Evolutionary conservation across 1,140 invertebrate species (phyloP).

Genomic region (Drosophila parvula): DNA sequence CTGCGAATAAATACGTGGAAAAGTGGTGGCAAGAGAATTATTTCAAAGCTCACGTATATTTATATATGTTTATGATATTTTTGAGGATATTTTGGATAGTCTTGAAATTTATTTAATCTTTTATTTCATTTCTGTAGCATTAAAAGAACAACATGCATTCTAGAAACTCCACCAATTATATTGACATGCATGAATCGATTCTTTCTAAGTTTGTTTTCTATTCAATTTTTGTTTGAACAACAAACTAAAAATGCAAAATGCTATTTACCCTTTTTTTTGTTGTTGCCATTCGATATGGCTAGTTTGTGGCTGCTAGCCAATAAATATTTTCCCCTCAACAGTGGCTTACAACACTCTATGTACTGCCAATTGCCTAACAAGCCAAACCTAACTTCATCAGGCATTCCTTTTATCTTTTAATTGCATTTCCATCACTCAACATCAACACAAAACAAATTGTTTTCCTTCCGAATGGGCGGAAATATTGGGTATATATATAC

Average conservation of each 20-base stretch:
- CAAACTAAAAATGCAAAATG: slow-evolving; percentile 8
- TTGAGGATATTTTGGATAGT: background rate
- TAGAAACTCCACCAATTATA: background rate
- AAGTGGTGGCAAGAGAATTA: slow-evolving; percentile 2
- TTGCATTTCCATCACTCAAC: slow-evolving; percentile 45
- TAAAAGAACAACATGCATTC: background rate
- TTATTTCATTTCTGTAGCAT: background rate
- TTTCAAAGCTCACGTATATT: background rate
- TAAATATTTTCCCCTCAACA: background rate
- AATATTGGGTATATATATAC: slow-evolving; percentile 7
- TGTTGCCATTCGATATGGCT: slow-evolving; percentile 11
- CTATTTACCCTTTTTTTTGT: slow-evolving; percentile 2
- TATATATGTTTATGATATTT: background rate
- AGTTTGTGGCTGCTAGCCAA: slow-evolving; percentile 10
- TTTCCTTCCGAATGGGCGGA: slow-evolving; percentile 18
- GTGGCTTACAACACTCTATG: slow-evolving; percentile 2
- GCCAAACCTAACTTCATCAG: background rate
- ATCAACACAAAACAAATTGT: slow-evolving; percentile 23
- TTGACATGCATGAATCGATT: background rate
- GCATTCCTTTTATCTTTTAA: slow-evolving; percentile 36
- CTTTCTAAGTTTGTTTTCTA: background rate
- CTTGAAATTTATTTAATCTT: background rate
- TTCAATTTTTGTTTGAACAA: background rate
- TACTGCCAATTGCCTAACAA: slow-evolving; percentile 24
- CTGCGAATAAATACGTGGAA: slow-evolving; percentile 1